phyloP scores from a whole-genome alignment of 2,113 vertebrate species.

The Pungitius pungitius region DNA sequence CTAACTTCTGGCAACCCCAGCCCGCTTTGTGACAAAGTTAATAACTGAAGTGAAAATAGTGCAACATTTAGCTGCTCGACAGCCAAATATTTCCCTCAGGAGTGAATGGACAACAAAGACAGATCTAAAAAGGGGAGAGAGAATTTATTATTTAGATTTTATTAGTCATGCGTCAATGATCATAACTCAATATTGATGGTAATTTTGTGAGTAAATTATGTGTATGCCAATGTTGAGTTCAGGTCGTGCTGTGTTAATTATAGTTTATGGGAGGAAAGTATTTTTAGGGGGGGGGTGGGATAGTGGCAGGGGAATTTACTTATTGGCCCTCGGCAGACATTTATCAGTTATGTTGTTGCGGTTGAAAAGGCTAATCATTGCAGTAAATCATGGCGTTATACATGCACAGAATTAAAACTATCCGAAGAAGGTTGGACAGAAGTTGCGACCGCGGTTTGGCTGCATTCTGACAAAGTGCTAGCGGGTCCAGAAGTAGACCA shows the following conservation, averaged over 20 bases:
- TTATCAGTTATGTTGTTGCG: constrained; percentile 66
- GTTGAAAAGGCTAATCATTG: constrained; percentile 75
- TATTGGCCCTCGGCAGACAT: constrained; percentile 63
- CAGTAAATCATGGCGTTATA: constrained; percentile 76
- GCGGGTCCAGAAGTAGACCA: constrained; percentile 68
- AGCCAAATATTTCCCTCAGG: not conserved
- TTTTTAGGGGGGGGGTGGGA: constrained; percentile 42
- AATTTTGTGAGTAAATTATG: too few species aligned
- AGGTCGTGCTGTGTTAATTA: not conserved
- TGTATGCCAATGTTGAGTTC: not conserved
- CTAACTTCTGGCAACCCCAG: too few species aligned
- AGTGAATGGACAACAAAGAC: not conserved
- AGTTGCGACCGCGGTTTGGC: constrained; percentile 72
- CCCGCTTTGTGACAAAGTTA: constrained; percentile 5
- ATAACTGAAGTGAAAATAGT: not conserved
- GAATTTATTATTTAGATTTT: not conserved
- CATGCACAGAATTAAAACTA: constrained; percentile 74
- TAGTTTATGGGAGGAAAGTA: not conserved
- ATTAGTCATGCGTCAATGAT: not conserved
- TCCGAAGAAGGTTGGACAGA: constrained; percentile 67
- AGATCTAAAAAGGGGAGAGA: not conserved
- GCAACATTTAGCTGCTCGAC: not conserved
- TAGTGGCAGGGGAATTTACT: constrained; percentile 68
- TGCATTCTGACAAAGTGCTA: constrained; percentile 61
- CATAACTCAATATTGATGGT: not conserved